Evolutionary conservation across 2,888 invertebrate species (phyloP).

Genomic region (Lepidocyrtinus sp.): DNA sequence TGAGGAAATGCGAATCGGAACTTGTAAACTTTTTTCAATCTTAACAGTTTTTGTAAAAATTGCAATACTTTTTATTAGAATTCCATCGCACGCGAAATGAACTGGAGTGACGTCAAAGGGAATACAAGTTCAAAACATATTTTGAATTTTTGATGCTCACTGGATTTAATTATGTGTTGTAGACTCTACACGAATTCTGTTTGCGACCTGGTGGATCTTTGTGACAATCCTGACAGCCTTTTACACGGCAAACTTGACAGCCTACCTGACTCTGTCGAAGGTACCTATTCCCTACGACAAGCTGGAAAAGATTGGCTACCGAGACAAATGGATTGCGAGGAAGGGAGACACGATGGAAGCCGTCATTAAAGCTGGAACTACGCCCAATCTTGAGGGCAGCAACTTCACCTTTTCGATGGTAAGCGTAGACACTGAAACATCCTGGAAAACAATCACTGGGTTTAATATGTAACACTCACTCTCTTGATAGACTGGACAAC

Average conservation of each 20-base stretch:
- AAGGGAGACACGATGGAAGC: slow-evolving; percentile 82
- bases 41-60: too few relatives aligned
- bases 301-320: slow-evolving; percentile 65
- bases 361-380: slow-evolving; percentile 74
- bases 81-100: too few relatives aligned
- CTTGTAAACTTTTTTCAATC: too few relatives aligned
- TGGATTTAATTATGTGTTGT: not conserved
- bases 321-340: slow-evolving; percentile 78
- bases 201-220: slow-evolving; percentile 94
- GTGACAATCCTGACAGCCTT: slow-evolving; percentile 89
- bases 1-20: too few relatives aligned
- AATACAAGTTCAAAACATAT: too few relatives aligned
- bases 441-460: slow-evolving; percentile 1
- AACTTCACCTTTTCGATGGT: slow-evolving; percentile 52
- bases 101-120: too few relatives aligned
- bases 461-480: not conserved
- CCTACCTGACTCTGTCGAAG: slow-evolving; percentile 87
- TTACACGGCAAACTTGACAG: slow-evolving; percentile 92
- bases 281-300: slow-evolving; percentile 84
- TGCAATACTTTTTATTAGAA: too few relatives aligned
- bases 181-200: slow-evolving; percentile 86
- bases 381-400: slow-evolving; percentile 45
- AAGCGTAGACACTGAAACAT: not conserved
- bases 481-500: slow-evolving; percentile 42
- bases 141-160: too few relatives aligned